Conservation (phyloP, 2,888 invertebrate species). For the Synanthedon andrenaeformis region DNA sequence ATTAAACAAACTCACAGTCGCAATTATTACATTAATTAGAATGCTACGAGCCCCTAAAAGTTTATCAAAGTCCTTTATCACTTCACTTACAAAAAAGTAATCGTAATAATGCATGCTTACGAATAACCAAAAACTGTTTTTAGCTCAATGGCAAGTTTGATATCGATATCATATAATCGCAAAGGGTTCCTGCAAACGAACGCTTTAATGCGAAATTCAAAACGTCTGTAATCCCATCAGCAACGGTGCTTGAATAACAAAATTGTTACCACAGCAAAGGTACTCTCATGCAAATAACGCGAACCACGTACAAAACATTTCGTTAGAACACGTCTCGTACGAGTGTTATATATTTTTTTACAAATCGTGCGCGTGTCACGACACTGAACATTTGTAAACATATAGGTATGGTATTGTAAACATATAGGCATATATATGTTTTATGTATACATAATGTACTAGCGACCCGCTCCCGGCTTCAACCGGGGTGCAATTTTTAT, state of each 20-base stretch:
- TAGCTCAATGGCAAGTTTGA: too few species aligned
- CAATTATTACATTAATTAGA: too few species aligned
- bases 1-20: too few species aligned
- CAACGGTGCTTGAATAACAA: background rate
- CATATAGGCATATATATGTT: too few species aligned
- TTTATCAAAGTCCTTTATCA: too few species aligned
- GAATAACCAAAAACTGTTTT: too few species aligned
- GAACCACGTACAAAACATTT: constrained; percentile 5
- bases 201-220: background rate
- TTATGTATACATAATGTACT: background rate
- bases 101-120: too few species aligned
- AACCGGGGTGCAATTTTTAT: too few species aligned
- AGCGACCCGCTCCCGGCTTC: background rate
- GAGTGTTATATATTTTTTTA: constrained; percentile 5
- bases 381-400: constrained; percentile 2
- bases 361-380: constrained; percentile 9
- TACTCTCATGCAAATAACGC: background rate
- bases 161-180: too few species aligned
- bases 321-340: constrained; percentile 3
- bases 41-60: too few species aligned
- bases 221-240: background rate
- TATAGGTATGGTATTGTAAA: background rate
- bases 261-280: background rate
- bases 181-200: too few species aligned
- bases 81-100: too few species aligned